Conservation (phyloP, 2,888 invertebrate genomes). For the Catocala sponsa region DNA sequence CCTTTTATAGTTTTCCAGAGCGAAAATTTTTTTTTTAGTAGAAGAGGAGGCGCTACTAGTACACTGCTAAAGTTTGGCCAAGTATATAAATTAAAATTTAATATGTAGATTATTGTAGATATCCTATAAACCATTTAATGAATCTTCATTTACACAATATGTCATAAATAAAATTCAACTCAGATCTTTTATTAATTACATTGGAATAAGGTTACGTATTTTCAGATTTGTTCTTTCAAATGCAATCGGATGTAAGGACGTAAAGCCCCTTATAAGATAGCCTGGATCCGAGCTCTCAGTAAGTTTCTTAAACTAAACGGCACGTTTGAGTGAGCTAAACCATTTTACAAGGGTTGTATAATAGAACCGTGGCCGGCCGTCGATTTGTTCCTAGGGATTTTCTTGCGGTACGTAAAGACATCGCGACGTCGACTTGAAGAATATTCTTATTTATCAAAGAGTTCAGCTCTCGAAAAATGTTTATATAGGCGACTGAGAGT, state of each 20-base stretch:
- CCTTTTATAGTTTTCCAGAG: no score
- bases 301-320: constrained; percentile 42
- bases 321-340: constrained; percentile 35
- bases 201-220: background rate
- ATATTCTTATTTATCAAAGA: constrained; percentile 70
- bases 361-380: constrained; percentile 31
- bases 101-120: no score
- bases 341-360: constrained; percentile 46
- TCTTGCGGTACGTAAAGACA: constrained; percentile 52
- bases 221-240: constrained; percentile 4
- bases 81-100: no score
- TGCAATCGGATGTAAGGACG: constrained; percentile 19
- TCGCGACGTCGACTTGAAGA: constrained; percentile 57
- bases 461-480: constrained; percentile 58
- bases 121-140: no score
- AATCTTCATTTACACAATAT: background rate
- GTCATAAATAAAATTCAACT: background rate
- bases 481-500: constrained; percentile 58
- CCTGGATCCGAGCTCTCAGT: constrained; percentile 22
- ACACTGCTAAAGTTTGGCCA: no score
- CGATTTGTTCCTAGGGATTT: constrained; percentile 54
- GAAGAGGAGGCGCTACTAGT: no score
- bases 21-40: no score
- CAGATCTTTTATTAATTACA: background rate
- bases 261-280: constrained; percentile 30